Conservation (phyloP, 2,797 vertebrate genomes). For the Poeciliopsis infans region DNA sequence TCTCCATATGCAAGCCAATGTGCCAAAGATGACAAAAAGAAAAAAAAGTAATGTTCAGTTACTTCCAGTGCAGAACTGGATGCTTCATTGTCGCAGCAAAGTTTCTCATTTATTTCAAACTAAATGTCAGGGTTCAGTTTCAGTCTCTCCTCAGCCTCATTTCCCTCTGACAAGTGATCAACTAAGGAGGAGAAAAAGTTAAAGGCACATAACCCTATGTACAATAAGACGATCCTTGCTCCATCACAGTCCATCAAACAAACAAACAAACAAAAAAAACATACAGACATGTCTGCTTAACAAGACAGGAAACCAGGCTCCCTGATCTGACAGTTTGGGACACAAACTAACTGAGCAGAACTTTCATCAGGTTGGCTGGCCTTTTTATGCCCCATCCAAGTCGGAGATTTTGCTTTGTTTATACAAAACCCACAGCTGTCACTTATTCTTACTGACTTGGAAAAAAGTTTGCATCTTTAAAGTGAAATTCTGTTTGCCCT, state of each 20-base stretch:
- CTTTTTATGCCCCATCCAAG: constrained; percentile 2
- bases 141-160: constrained; percentile 5
- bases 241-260: constrained; percentile 28
- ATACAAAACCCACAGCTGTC: constrained; percentile 1
- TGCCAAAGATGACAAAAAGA: constrained; percentile 23
- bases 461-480: constrained; percentile 3
- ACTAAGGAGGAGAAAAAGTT: constrained; percentile 3
- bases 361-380: constrained; percentile 22
- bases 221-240: constrained; percentile 27
- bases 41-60: constrained; percentile 32
- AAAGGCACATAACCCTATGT: constrained; percentile 3
- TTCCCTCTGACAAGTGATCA: constrained; percentile 16
- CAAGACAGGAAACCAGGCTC: constrained; percentile 22
- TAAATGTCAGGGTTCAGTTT: constrained; percentile 35
- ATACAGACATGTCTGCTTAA: constrained; percentile 17
- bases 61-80: constrained; percentile 35
- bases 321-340: constrained; percentile 18
- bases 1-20: constrained; percentile 55
- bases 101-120: constrained; percentile 27
- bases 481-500: neutral
- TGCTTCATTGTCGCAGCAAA: constrained; percentile 31
- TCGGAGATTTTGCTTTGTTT: constrained; percentile 9
- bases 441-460: neutral
- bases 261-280: neutral
- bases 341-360: constrained; percentile 14